These are phyloP conservation scores for Plutella xylostella DNA, from an alignment of 2,888 invertebrate species.

Conservation along the genomic window DNA sequence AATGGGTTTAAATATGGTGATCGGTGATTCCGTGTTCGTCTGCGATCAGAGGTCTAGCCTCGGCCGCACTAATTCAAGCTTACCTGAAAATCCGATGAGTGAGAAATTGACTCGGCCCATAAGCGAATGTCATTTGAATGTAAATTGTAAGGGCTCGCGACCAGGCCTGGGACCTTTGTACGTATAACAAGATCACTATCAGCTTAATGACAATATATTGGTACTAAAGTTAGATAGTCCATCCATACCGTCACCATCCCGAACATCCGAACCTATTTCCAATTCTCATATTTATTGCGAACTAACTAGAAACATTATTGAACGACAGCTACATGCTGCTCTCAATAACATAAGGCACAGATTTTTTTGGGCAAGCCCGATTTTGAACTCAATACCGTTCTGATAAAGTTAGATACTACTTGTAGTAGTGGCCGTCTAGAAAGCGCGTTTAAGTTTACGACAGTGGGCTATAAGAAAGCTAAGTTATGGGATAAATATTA, in stretches of 20 bases:
- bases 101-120: conserved; percentile 58
- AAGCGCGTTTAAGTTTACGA: conserved; percentile 55
- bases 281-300: conserved; percentile 64
- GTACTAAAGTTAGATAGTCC: conserved; percentile 69
- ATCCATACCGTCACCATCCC: conserved; percentile 56
- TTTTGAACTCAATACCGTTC: not conserved
- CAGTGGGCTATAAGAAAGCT: conserved; percentile 58
- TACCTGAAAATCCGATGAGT: conserved; percentile 63
- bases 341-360: conserved; percentile 39
- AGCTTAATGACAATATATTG: conserved; percentile 71
- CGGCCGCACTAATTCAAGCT: conserved; percentile 58
- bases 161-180: conserved; percentile 55
- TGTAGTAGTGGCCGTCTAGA: conserved; percentile 28
- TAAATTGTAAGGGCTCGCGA: conserved; percentile 48
- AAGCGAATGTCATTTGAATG: conserved; percentile 66
- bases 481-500: conserved; percentile 66
- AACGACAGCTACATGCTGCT: conserved; percentile 46
- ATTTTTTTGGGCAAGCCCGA: not conserved
- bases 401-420: not conserved
- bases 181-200: conserved; percentile 70
- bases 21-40: conserved; percentile 12
- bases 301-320: conserved; percentile 65
- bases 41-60: conserved; percentile 17
- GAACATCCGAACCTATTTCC: conserved; percentile 45
- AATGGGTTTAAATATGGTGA: conserved; percentile 18